Evolutionary conservation across 2,888 invertebrate genomes (phyloP), one percentile per base, ranked within the genome.

Genomic region (Masnerella sp.): DNA sequence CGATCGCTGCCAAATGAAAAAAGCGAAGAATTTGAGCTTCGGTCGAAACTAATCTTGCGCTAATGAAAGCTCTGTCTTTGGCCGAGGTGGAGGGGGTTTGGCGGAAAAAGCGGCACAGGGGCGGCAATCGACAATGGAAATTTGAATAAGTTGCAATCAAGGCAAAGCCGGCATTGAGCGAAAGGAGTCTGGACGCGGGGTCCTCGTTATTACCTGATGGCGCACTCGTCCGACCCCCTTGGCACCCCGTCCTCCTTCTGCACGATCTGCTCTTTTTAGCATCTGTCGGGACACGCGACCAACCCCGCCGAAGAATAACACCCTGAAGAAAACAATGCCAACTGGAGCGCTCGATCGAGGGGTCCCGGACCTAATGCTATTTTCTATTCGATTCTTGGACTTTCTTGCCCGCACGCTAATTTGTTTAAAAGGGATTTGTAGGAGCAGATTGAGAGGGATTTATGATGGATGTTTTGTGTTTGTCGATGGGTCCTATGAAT

Each of bases 121-220:
- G 62, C 45, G 67, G 51, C 47, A 28, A 38, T 69, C 65, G 54
- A 67, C 73, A 73, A 73, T 74, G 56, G 76, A 76, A 73, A 76
- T 76, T 76, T 76, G 73, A 76, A 73, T 76, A 76, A 74, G 74
- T 76, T 71, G 76, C 76, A 76, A 76, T 76, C 76, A 76, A 76
- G 76, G 73, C 76, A 67, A 64, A 71, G 68, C 71, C 54, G 47
- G 73, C 49, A 65, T 70, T 62, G 42, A 61, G 45, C 45, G 58
- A 76, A 74, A 76, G 68, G 67, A 68, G 70, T 69, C 49, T 73
- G 58, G 65, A 68, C 30, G 51, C 54, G 12, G 49, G 64, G 71
- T 49, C 58, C 76, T 76, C 65, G 74, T 76, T 76, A 76, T 76
- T 76, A 76, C 76, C 74, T 76, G 76, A 76, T 74, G 74, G 76